Evolutionary conservation across 2,797 vertebrate genomes (phyloP), one percentile per base, ranked within the genome.

Genomic region (Poeciliopsis infans): DNA sequence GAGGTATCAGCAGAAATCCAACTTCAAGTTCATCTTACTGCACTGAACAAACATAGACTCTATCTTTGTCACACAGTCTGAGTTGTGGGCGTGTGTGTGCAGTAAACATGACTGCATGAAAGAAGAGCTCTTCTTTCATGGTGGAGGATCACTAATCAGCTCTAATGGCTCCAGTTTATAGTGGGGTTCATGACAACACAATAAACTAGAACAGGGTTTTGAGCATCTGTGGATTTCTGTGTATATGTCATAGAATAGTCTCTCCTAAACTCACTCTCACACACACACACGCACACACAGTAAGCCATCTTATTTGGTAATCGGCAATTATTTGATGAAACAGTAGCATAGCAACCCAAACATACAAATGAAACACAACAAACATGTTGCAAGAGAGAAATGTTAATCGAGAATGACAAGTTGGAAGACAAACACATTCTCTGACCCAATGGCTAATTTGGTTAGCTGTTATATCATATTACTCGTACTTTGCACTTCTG

Each of bases 151-250:
- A 83, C 78, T 71, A 43, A 85, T 85, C 74, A 49, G 41, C 45
- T 78, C n/a, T 80, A 74, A 59, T 57, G 76, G 75, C 84, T 79
- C 77, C 78, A 55, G 77, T 75, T 87, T 64, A 71, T 74, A 64
- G 71, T 77, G 81, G 83, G 79, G 81, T 78, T 91, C 90, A 91
- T 93, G 93, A 92, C 91, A 91, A 92, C 92, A 86, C 83, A 72
- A 85, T 86, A 89, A 90, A 91, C 91, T 88, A 75, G 77, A 89
- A 79, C 82, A 88, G 49, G 79, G 78, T 83, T 45, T 45, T 70
- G 23, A 74, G 49, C 66, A 39, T 15, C 28, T 39, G 79, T 53
- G 51, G 28, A 72, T 75, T 66, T 80, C 55, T 81, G 79, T 70
- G 61, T 39, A 72, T 69, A 70, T 80, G 68, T 79, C 76, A 47